Conservation (phyloP, 2,113 vertebrate species). For the Atractosteus spatula region DNA sequence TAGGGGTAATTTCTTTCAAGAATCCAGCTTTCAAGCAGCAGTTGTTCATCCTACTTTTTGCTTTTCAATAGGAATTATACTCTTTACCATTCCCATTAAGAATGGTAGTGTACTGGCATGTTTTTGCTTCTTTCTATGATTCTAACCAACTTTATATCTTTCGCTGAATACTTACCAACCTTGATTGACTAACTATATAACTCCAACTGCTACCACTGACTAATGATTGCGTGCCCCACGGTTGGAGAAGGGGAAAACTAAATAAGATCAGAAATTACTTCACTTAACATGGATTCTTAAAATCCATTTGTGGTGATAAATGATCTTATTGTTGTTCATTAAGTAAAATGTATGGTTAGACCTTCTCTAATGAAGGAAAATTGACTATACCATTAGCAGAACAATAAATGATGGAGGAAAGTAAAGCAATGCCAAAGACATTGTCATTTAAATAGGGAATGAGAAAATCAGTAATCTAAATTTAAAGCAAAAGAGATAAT, state of each 20-base stretch:
- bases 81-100: too few species aligned
- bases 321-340: slow-evolving; percentile 20
- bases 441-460: slow-evolving; percentile 31
- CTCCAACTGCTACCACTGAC: slow-evolving; percentile 31
- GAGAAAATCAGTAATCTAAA: slow-evolving; percentile 27
- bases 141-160: background rate
- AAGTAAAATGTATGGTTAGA: slow-evolving; percentile 1
- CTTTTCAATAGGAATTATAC: too few species aligned
- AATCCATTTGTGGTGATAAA: background rate
- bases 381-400: slow-evolving; percentile 28
- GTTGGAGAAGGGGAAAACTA: background rate
- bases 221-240: slow-evolving; percentile 21
- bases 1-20: too few species aligned
- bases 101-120: too few species aligned
- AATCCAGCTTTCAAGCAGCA: too few species aligned
- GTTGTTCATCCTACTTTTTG: too few species aligned
- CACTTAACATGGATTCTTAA: background rate
- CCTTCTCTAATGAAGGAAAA: slow-evolving; percentile 18
- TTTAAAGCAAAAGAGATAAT: slow-evolving; percentile 29
- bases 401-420: slow-evolving; percentile 14
- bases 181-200: background rate
- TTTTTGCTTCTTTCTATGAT: too few species aligned
- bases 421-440: slow-evolving; percentile 12
- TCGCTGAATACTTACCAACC: background rate
- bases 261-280: slow-evolving; percentile 1